A percentile compares a stretch with the other conserved stretches of the same genome.
These are phyloP conservation scores for Xenopus laevis DNA, from an alignment of 2,113 vertebrate species.

Conservation along the genomic window DNA sequence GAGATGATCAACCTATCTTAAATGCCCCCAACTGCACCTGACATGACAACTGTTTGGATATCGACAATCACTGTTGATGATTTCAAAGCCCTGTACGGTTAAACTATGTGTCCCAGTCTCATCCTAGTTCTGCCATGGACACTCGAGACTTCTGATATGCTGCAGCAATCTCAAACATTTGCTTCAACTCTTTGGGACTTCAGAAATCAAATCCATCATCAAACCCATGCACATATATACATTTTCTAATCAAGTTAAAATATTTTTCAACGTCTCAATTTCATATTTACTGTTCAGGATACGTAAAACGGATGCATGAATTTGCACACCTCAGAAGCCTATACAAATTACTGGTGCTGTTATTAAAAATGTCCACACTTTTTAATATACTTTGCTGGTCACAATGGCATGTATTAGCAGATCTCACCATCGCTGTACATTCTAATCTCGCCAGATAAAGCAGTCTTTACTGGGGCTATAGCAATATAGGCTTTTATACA, in stretches of 20 bases:
- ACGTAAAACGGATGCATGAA: conserved; percentile 2
- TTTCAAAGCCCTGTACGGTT: conserved; percentile 72
- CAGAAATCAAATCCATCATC: conserved; percentile 52
- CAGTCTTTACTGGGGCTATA: too few species aligned
- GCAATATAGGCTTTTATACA: too few species aligned
- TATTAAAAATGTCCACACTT: too few species aligned
- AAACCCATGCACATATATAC: conserved; percentile 34
- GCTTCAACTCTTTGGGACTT: conserved; percentile 50
- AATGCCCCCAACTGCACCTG: conserved; percentile 67
- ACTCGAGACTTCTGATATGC: conserved; percentile 65
- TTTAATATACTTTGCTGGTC: too few species aligned
- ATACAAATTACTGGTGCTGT: neutral
- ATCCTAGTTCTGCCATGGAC: conserved; percentile 49
- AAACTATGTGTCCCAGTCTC: conserved; percentile 58
- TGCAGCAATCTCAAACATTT: conserved; percentile 56
- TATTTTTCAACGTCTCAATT: conserved; percentile 24
- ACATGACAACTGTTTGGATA: conserved; percentile 73
- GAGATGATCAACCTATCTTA: conserved; percentile 58
- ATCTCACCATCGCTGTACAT: too few species aligned
- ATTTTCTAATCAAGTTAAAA: conserved; percentile 20
- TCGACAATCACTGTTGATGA: conserved; percentile 52
- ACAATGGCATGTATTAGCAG: too few species aligned
- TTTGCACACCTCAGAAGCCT: neutral
- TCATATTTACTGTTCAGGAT: conserved; percentile 16
- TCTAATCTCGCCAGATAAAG: too few species aligned